Evolutionary conservation across 2,888 invertebrate species (phyloP).

Genomic region (Abscondita cerata): DNA sequence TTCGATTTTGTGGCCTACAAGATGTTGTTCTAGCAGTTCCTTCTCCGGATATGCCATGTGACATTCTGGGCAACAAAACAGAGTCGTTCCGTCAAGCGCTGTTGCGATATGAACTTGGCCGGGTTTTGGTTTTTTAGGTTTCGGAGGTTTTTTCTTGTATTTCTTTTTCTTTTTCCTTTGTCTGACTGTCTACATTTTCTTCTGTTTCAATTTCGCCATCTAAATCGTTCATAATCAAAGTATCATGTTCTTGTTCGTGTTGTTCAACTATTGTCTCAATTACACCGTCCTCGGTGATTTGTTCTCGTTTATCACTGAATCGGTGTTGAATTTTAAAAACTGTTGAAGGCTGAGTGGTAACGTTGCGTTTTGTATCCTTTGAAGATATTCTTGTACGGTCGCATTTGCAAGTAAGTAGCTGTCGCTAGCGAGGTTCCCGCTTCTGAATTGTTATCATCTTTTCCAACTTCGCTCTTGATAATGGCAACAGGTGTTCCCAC

Average conservation of each 20-base stretch:
- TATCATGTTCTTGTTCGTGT: slow-evolving; percentile 49
- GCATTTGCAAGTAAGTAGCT: slow-evolving; percentile 63
- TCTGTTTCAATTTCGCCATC: slow-evolving; percentile 55
- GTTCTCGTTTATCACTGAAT: slow-evolving; percentile 60
- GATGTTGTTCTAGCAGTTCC: slow-evolving; percentile 77
- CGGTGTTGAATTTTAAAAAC: slow-evolving; percentile 69
- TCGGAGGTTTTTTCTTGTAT: slow-evolving; percentile 81
- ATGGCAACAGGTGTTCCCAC: slow-evolving; percentile 61
- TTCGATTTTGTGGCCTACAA: slow-evolving; percentile 81
- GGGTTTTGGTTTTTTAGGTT: slow-evolving; percentile 80
- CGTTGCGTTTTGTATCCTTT: slow-evolving; percentile 57
- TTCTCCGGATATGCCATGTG: slow-evolving; percentile 84
- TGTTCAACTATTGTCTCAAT: slow-evolving; percentile 61
- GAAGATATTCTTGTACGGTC: slow-evolving; percentile 62
- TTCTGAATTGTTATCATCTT: slow-evolving; percentile 43
- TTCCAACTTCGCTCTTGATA: slow-evolving; percentile 57
- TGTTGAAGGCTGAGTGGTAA: slow-evolving; percentile 67
- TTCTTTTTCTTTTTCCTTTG: slow-evolving; percentile 72
- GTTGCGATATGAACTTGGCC: slow-evolving; percentile 80
- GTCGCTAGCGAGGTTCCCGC: slow-evolving; percentile 55
- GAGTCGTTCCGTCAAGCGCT: slow-evolving; percentile 74
- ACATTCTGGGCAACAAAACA: slow-evolving; percentile 83
- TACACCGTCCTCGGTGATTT: slow-evolving; percentile 61
- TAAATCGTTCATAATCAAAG: slow-evolving; percentile 54
- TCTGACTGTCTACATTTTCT: slow-evolving; percentile 51